Percentiles rank a stretch among this genome's conserved stretches.
phyloP scores from a whole-genome alignment of 2,888 invertebrate species.

The Pherbina coryleti region DNA sequence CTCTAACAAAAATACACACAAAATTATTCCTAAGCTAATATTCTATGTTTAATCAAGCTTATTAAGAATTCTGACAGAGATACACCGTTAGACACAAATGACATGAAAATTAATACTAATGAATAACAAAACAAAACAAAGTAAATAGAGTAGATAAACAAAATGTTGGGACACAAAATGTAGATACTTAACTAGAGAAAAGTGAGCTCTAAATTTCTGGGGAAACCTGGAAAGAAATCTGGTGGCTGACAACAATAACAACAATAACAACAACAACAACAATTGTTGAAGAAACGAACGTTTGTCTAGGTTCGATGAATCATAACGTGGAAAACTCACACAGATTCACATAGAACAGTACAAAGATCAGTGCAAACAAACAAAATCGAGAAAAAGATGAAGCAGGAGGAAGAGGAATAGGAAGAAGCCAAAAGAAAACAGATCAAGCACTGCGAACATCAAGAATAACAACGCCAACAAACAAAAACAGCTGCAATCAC shows the following conservation, averaged over 20 bases:
- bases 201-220: not conserved
- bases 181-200: too few relatives aligned
- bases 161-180: too few relatives aligned
- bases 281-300: conserved; percentile 8
- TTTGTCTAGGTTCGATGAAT: conserved; percentile 28
- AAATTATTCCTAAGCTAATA: too few relatives aligned
- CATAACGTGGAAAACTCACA: conserved; percentile 23
- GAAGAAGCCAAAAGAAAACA: conserved; percentile 24
- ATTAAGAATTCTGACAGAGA: too few relatives aligned
- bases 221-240: not conserved
- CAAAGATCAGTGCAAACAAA: conserved; percentile 1
- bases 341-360: conserved; percentile 8
- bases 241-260: not conserved
- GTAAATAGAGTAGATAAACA: too few relatives aligned
- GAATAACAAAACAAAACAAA: too few relatives aligned
- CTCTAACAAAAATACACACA: too few relatives aligned
- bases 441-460: conserved; percentile 15
- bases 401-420: conserved; percentile 6
- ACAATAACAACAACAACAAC: conserved; percentile 25
- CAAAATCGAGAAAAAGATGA: conserved; percentile 1
- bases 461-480: conserved; percentile 20
- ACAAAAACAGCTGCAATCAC: conserved; percentile 40
- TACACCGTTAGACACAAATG: too few relatives aligned
- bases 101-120: too few relatives aligned
- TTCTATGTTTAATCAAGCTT: too few relatives aligned